These are phyloP conservation scores for Aphis gossypii DNA, from an alignment of 1,140 invertebrate genomes.

Conservation along the genomic window DNA sequence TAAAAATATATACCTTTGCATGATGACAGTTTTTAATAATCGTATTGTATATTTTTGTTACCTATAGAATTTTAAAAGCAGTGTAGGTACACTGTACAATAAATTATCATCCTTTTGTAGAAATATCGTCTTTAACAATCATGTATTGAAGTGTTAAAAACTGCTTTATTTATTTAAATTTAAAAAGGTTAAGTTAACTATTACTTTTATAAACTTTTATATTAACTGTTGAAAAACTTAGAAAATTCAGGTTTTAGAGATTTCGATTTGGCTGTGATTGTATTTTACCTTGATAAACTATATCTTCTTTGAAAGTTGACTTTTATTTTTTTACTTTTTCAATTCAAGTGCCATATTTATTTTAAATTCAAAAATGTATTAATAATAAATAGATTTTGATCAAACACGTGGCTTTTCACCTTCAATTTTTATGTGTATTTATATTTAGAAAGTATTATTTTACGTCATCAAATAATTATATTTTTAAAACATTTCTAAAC, in stretches of 20 bases:
- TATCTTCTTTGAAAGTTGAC: neutral
- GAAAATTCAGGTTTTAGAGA: neutral
- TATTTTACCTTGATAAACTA: neutral
- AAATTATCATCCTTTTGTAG: neutral
- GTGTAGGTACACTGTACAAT: neutral
- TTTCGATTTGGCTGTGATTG: neutral
- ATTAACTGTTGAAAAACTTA: neutral
- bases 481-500: neutral
- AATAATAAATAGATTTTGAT: neutral
- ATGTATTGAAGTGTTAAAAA: neutral
- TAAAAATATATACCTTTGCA: neutral
- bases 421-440: neutral
- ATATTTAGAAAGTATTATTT: neutral
- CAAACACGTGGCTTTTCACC: neutral
- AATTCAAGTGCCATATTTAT: neutral
- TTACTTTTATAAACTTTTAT: neutral
- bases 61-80: neutral
- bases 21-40: neutral
- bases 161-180: neutral
- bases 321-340: neutral
- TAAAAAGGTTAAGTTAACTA: neutral
- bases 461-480: neutral
- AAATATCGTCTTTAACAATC: neutral
- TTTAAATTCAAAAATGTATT: neutral
- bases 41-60: neutral